Percentiles rank a stretch among this genome's conserved stretches.
These are phyloP conservation scores for Sturnus vulgaris DNA, from an alignment of 2,113 vertebrate species.

Conservation along the genomic window DNA sequence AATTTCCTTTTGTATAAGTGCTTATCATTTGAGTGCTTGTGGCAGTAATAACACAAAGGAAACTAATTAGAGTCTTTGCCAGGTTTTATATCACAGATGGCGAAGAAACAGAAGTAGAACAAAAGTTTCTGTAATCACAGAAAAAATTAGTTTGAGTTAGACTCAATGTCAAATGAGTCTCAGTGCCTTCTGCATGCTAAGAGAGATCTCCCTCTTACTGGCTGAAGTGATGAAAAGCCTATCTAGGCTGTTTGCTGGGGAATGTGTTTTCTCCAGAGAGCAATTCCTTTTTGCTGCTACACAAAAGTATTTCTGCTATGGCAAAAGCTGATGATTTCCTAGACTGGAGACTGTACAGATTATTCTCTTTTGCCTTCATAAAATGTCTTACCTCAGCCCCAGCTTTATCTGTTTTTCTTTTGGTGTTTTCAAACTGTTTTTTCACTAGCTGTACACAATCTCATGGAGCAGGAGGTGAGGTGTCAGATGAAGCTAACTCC, in stretches of 20 bases:
- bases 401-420: neutral
- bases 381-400: neutral
- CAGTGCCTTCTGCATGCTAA: neutral
- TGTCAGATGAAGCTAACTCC: neutral
- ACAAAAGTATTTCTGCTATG: neutral
- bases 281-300: neutral
- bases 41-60: conserved; percentile 52
- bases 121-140: conserved; percentile 56
- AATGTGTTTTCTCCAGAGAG: neutral
- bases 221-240: neutral
- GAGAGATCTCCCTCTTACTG: neutral
- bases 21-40: conserved; percentile 22
- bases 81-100: conserved; percentile 53
- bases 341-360: neutral
- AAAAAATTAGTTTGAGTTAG: conserved; percentile 23
- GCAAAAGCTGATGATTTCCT: neutral
- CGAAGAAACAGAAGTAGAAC: conserved; percentile 48
- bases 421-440: neutral
- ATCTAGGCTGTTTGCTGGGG: neutral
- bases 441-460: neutral
- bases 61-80: conserved; percentile 34
- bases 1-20: conserved; percentile 36
- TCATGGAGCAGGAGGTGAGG: neutral
- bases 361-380: neutral
- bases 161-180: conserved; percentile 7